Base-by-base conservation (phyloP, 2,888 invertebrate species). In the Clepsis dumicolana region DNA sequence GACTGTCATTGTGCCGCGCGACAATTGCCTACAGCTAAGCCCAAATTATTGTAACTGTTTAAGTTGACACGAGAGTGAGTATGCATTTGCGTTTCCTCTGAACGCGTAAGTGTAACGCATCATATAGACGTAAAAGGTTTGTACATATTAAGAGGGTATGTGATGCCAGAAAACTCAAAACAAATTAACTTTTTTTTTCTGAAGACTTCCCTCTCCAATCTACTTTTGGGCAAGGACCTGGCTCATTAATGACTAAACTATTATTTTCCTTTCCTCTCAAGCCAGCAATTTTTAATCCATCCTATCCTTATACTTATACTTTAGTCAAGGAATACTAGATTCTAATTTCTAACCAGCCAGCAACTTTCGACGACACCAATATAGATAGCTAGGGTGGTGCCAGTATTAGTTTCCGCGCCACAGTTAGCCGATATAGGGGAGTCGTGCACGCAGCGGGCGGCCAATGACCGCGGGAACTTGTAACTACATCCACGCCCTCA, bases 391-490 rank as follows among this genome's bases (percentile, higher is more conserved):
- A 64, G 72, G 72, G 71, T 64, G 72, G 54, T 73, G 76, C 75
- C 75, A 62, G 76, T 72, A 77, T 82, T 80, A 80, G 80, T 81
- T 80, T 82, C 83, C 80, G 82, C 87, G 90, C 87, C 89, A 86
- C 82, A 84, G 86, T 88, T 85, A 86, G 81, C 85, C 84, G 87
- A 90, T 88, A 87, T 89, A 89, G 88, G 88, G 89, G 88, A 90
- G 86, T 84, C 86, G 86, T 79, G 85, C 88, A 87, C 88, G 89
- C 88, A 86, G 80, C 81, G 79, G 77, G 80, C 91, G 91, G 91
- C 83, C 93, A 92, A 89, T 90, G 93, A 93, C 93, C 93, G 91
- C 87, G 87, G 85, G 93, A 93, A 92, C 93, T 93, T 93, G 92
- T 90, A 90, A 93, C 92, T 91, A 93, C 90, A 91, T 92, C 87